These are phyloP conservation scores for Sinhomidia bicolor DNA, from an alignment of 2,888 invertebrate genomes.

Conservation along the genomic window DNA sequence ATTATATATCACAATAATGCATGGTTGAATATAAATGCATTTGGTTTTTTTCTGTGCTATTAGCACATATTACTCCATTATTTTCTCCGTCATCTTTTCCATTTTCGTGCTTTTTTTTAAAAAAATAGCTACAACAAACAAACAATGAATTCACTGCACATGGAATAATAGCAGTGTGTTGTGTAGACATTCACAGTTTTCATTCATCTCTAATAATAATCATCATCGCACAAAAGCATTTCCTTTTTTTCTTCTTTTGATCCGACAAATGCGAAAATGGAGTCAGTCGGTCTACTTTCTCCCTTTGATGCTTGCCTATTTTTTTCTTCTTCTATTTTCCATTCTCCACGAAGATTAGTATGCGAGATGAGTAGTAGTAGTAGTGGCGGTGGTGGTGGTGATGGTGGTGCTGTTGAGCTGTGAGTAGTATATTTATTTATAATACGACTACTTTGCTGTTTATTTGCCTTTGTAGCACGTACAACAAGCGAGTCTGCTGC, in stretches of 20 bases:
- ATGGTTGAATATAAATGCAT: slow-evolving; percentile 44
- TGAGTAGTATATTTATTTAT: background rate
- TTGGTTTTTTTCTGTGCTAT: too few relatives aligned
- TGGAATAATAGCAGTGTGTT: background rate
- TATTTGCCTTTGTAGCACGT: slow-evolving; percentile 29
- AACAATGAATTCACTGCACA: background rate
- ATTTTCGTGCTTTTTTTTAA: background rate
- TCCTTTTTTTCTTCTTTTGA: slow-evolving; percentile 37
- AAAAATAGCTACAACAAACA: slow-evolving; percentile 2
- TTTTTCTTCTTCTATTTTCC: background rate
- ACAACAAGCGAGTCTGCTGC: background rate
- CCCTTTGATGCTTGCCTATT: slow-evolving; percentile 2
- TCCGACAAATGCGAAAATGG: slow-evolving; percentile 22
- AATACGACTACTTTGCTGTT: background rate
- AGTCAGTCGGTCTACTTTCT: slow-evolving; percentile 47
- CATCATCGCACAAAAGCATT: slow-evolving; percentile 38
- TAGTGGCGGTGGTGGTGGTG: background rate
- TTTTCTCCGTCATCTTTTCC: slow-evolving; percentile 10
- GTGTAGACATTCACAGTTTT: slow-evolving; percentile 35
- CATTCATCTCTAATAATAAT: slow-evolving; percentile 51
- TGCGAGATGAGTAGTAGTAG: slow-evolving; percentile 36
- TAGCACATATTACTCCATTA: slow-evolving; percentile 48
- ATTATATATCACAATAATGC: slow-evolving; percentile 9
- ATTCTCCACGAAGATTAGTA: slow-evolving; percentile 16
- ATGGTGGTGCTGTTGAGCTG: slow-evolving; percentile 1